Conservation (phyloP, 1,140 invertebrate genomes). For the Trichonephila clavipes region DNA sequence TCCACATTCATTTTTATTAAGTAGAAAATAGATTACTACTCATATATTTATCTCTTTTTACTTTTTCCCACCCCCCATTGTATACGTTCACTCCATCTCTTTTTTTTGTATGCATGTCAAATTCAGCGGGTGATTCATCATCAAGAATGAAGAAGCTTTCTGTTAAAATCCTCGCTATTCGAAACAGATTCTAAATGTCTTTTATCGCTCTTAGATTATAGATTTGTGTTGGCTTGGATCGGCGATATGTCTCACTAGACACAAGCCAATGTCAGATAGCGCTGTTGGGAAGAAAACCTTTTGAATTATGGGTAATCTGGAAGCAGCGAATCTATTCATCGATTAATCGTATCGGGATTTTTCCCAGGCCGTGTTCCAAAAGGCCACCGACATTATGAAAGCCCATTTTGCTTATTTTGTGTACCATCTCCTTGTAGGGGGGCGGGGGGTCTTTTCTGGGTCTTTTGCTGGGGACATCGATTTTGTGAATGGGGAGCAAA, state of each 20-base stretch:
- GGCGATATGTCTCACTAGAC: background rate
- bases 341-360: conserved; percentile 17
- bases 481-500: background rate
- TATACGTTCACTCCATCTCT: background rate
- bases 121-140: background rate
- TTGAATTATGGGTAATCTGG: conserved; percentile 1
- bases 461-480: background rate
- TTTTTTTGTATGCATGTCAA: background rate
- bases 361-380: background rate
- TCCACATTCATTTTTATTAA: background rate
- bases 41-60: background rate
- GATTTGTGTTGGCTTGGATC: conserved; percentile 1
- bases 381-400: background rate
- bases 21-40: background rate
- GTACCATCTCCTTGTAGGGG: too few relatives aligned
- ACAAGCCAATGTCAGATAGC: background rate
- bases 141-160: background rate
- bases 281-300: background rate
- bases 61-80: background rate
- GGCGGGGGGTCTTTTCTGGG: too few relatives aligned
- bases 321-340: background rate
- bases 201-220: background rate
- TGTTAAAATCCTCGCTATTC: conserved; percentile 6
- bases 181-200: conserved; percentile 7
- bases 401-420: background rate